Conservation (phyloP, 2,888 invertebrate species). For the Phortica magna region DNA sequence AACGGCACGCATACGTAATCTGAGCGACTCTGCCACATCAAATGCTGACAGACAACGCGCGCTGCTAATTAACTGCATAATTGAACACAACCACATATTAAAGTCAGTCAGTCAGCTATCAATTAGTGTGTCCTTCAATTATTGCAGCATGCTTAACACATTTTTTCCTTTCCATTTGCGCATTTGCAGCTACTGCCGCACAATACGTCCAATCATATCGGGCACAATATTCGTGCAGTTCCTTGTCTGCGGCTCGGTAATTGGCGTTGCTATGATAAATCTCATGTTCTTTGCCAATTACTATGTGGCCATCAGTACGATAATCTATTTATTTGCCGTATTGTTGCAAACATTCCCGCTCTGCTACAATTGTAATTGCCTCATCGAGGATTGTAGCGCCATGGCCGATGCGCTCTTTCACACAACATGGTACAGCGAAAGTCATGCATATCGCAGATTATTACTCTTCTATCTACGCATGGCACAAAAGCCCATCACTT, state of each 20-base stretch:
- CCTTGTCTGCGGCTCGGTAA: slow-evolving; percentile 49
- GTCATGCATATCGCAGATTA: slow-evolving; percentile 46
- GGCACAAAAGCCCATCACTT: slow-evolving; percentile 51
- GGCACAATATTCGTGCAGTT: slow-evolving; percentile 60
- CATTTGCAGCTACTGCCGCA: slow-evolving; percentile 36
- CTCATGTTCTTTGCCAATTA: slow-evolving; percentile 56
- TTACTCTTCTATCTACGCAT: slow-evolving; percentile 55
- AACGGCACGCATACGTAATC: slow-evolving; percentile 39
- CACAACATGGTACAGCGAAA: slow-evolving; percentile 54
- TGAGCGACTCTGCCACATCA: slow-evolving; percentile 34
- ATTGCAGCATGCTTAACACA: neutral
- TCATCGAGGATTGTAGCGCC: slow-evolving; percentile 52
- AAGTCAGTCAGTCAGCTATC: slow-evolving; percentile 31
- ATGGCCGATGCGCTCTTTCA: slow-evolving; percentile 57
- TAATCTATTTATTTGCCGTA: slow-evolving; percentile 50
- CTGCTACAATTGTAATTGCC: slow-evolving; percentile 55
- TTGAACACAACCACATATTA: slow-evolving; percentile 50
- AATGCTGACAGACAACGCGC: neutral
- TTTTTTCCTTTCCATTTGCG: neutral
- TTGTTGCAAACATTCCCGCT: slow-evolving; percentile 55
- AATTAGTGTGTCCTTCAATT: neutral
- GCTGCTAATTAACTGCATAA: slow-evolving; percentile 49
- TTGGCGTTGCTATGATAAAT: slow-evolving; percentile 57
- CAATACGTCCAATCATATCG: slow-evolving; percentile 52
- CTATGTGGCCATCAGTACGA: slow-evolving; percentile 47